Conservation (phyloP, 92 coral and sea anemone species). For the Zoanthus sansibaricus region DNA sequence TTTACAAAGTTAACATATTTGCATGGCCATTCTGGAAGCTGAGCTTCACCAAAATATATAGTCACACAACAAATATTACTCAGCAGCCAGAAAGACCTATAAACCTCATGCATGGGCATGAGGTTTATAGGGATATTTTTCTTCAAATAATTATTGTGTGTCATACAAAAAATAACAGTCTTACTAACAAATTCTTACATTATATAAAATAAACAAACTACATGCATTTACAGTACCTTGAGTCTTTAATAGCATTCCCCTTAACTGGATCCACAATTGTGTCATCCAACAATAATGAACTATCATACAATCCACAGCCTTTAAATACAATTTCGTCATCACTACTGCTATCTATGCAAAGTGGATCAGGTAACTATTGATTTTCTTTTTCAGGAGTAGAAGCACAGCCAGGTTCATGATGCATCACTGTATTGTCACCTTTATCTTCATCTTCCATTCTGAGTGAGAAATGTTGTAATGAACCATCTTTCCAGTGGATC, state of each 20-base stretch:
- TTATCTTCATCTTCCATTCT: not conserved
- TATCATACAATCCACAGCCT: not conserved
- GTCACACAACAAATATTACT: not conserved
- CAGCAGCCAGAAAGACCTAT: not conserved
- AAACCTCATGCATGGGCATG: not conserved
- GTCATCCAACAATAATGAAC: not conserved
- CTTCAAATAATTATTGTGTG: no score
- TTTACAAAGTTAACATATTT: no score
- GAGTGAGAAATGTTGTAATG: not conserved
- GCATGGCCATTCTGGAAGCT: not conserved
- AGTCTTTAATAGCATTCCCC: not conserved
- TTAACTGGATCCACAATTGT: not conserved
- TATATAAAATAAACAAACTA: not conserved
- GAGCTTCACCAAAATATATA: not conserved
- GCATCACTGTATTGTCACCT: not conserved
- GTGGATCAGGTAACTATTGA: not conserved
- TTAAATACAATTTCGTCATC: not conserved
- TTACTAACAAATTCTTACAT: not conserved
- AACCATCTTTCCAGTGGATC: not conserved
- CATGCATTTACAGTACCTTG: not conserved
- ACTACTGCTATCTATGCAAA: not conserved
- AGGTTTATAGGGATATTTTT: no score
- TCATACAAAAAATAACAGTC: not conserved
- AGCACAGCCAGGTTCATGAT: not conserved
- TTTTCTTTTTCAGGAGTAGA: not conserved